Base-by-base conservation (phyloP, 1,140 invertebrate species). In the Lepidurus apus region DNA sequence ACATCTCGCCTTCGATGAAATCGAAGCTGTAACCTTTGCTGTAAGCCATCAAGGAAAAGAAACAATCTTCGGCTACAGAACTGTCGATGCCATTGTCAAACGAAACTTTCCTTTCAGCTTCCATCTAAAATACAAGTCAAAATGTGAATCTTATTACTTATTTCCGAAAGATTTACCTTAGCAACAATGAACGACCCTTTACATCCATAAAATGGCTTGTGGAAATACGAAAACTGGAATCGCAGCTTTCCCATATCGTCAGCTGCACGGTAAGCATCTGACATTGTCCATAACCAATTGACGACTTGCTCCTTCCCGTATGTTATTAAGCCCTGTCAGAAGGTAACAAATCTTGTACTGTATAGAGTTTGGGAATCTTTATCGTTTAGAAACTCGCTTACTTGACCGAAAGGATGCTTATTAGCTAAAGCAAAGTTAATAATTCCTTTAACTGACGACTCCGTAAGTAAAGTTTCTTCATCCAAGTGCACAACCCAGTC, bases 401-500 rank as follows among this genome's bases (percentile, higher is more conserved):
- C 97, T 88, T 99, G 97, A 0, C 97, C 97, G 87, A 99, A 98
- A 80, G 95, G 92, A 87, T 98, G 93, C 85, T 94, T 95, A 0
- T 95, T 96, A 86, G 98, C 94, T 73, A 93, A 87, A 26, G 97
- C 94, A 89, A 99, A 99, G 84, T 99, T 98, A 17, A 98, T 86
- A 82, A 99, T 77, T 47, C 76, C 76, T 24, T 74, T 82, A 6
- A 89, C 90, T 26, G 94, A 93, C 85, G 97, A 95, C 83, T 95
- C 93, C 5, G 97, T 98, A 1, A 99, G 86, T 43, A 98, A 84
- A 0, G 97, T 98, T 86, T 99, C 97, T 87, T 99, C 97, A 85
- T 99, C 97, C 21, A 99, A 87, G 87, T 99, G 97, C 3, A 99
- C 95, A 82, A 99, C 94, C 96, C 96, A 99, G 85, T 98, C 96